Evolutionary conservation across 1,140 invertebrate genomes (phyloP), one percentile per base, ranked within the genome.

Genomic region (Penaeus chinensis): DNA sequence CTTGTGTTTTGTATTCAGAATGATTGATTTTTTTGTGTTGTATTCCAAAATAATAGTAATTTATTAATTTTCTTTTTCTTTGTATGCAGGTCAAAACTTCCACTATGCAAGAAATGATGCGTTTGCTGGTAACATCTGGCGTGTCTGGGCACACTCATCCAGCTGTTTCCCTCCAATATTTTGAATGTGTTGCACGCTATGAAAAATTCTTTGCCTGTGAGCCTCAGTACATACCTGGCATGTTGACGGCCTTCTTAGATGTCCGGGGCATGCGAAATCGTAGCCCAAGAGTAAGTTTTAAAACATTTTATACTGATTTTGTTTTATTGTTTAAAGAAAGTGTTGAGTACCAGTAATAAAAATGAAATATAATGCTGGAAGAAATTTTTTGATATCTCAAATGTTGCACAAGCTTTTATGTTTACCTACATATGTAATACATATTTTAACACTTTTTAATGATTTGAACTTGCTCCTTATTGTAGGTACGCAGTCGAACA

Each of bases 161-260:
- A 60, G 91, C 92, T 32, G 93, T 94, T 0, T 90, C 92, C 60
- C 91, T 94, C 22, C 93, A 94, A 90, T 94, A 92, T 91, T 94
- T 94, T 91, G 94, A 94, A 90, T 93, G 93, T 60, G 92, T 93
- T 82, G 92, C 93, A 8, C 92, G 94, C 61, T 94, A 94, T 91
- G 94, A 94, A 83, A 94, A 93, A 89, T 94, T 94, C 91, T 94
- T 94, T 90, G 88, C 90, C 42, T 91, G 91, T 66, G 92, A 94
- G 89, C 92, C 93, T 11, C 92, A 93, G 60, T 92, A 92, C 90
- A 93, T 94, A 87, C 92, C 92, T 24, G 91, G 92, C 69, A 92
- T 93, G 37, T 90, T 94, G 82, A 92, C 91, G 66, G 92, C 93
- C 16, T 94, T 94, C 91, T 90, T 94, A 24, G 94, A 94, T 91